Conservation (phyloP, 2,797 vertebrate genomes). For the Pseudochaenichthys georgianus region DNA sequence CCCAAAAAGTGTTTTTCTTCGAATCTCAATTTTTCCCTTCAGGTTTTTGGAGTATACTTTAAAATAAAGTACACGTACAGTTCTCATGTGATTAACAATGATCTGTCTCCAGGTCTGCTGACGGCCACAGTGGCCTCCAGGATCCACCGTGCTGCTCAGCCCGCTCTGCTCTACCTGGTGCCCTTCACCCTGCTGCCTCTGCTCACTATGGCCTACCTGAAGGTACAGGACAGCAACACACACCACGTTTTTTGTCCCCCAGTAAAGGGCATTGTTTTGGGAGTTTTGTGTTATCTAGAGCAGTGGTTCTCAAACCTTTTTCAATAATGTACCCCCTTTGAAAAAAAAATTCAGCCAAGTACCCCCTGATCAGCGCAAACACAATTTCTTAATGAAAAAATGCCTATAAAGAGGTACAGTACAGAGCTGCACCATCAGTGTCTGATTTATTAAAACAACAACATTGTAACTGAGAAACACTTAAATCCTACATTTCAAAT, state of each 20-base stretch:
- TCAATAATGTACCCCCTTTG: too few species aligned
- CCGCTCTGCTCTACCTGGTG: conserved; percentile 98
- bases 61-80: background rate
- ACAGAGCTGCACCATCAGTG: too few species aligned
- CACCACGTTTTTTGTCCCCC: background rate
- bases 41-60: background rate
- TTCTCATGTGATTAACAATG: background rate
- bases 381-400: too few species aligned
- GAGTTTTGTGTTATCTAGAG: too few species aligned
- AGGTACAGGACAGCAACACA: conserved; percentile 82
- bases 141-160: conserved; percentile 98
- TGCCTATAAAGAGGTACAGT: too few species aligned
- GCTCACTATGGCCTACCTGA: conserved; percentile 99
- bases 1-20: background rate
- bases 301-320: too few species aligned
- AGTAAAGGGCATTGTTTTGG: too few species aligned
- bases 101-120: conserved; percentile 88
- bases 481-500: too few species aligned
- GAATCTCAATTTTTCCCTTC: background rate
- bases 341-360: too few species aligned
- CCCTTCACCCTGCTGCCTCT: conserved; percentile 99
- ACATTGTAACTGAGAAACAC: too few species aligned
- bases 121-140: conserved; percentile 98
- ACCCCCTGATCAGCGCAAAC: too few species aligned
- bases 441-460: too few species aligned